phyloP scores from a whole-genome alignment of 2,113 vertebrate species.

The Uria lomvia region DNA sequence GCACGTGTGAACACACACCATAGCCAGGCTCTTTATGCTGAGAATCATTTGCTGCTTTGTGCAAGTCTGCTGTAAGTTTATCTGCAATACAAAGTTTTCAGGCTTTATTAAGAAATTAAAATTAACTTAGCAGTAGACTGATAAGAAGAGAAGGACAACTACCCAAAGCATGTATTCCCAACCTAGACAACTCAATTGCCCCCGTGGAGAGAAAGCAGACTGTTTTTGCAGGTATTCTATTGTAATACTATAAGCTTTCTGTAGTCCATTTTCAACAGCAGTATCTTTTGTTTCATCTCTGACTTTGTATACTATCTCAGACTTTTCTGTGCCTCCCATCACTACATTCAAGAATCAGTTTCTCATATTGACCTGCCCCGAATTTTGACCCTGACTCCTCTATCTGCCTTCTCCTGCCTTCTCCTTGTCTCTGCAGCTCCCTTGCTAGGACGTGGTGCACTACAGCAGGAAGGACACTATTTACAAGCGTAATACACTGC shows the following conservation, averaged over 20 bases:
- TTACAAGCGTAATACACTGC: fast-evolving
- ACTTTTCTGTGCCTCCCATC: background rate
- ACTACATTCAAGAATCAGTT: background rate
- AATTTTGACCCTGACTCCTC: background rate
- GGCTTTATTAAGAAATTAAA: background rate
- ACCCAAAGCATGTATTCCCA: background rate
- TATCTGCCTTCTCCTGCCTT: background rate
- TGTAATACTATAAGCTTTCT: background rate
- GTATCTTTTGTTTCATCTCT: background rate
- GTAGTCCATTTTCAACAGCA: background rate
- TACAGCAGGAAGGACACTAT: background rate
- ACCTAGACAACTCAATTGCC: background rate
- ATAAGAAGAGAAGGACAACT: background rate
- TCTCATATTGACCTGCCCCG: background rate
- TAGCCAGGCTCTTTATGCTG: background rate
- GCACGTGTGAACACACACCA: background rate
- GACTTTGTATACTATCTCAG: background rate
- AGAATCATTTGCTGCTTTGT: background rate
- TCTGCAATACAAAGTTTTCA: background rate
- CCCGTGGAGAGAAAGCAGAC: background rate
- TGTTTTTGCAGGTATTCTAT: background rate
- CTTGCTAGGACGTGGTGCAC: background rate
- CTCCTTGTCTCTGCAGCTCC: background rate
- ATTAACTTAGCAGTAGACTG: background rate
- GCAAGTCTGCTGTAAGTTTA: background rate